phyloP scores from a whole-genome alignment of 2,888 invertebrate genomes.

The Agriopis leucophaearia region DNA sequence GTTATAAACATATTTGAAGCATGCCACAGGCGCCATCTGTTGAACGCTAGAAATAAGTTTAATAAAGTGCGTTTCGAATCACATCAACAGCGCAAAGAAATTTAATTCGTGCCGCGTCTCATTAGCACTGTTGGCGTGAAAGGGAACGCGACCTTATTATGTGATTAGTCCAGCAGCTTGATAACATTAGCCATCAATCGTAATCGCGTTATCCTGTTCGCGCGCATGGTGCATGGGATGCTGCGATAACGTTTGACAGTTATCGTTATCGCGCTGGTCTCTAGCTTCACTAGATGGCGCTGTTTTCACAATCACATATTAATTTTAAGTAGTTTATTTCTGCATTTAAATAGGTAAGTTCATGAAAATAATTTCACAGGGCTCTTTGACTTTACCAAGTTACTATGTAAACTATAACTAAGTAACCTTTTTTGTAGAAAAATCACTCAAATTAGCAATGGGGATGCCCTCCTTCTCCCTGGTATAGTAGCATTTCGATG shows the following conservation, averaged over 20 bases:
- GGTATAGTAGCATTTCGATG: no score
- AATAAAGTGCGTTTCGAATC: background rate
- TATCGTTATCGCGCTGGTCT: background rate
- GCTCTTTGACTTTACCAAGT: background rate
- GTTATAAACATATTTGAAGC: background rate
- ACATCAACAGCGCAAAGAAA: no score
- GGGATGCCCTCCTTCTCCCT: no score
- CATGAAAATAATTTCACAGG: background rate
- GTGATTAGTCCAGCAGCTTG: no score
- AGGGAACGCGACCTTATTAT: no score
- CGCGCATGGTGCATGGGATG: no score
- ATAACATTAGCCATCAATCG: background rate
- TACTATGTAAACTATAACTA: background rate
- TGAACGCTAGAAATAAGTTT: conserved; percentile 2
- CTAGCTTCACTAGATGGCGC: background rate
- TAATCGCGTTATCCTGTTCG: background rate
- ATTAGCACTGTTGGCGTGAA: no score
- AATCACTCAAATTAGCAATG: no score
- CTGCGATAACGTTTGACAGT: background rate
- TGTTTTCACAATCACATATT: conserved; percentile 1
- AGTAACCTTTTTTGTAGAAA: no score
- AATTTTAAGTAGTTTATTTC: background rate
- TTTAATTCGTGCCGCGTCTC: no score
- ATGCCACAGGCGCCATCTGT: conserved; percentile 9
- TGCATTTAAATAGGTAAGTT: conserved; percentile 2